Base-by-base conservation (phyloP, 2,797 vertebrate genomes). In the Harpagifer antarcticus region DNA sequence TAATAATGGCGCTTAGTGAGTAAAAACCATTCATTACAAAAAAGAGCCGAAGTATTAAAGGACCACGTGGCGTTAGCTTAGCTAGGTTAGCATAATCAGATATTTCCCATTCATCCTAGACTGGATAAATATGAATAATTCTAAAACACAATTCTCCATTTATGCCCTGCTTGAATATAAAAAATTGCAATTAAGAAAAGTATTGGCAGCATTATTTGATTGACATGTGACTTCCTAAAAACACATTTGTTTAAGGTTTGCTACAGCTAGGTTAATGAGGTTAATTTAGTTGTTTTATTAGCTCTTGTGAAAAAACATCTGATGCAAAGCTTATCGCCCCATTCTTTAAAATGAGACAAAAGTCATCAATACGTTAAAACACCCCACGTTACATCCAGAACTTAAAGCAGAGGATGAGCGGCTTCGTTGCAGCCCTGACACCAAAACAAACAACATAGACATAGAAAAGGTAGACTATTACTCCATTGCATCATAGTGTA, bases 371-470 rank as follows among this genome's bases (percentile, higher is more conserved):
- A 33, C 2, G 2, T n/a, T 4, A 12, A 48, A 68, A 37, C 8
- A 1, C 20, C 55, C 13, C 4, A 52, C 19, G 68, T 62, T 16
- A 31, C 13, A 45, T 55, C 27, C 2, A 60, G 31, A 80, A 42
- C 44, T 53, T 57, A 17, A 43, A 49, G 17, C n/a, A 11, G 16
- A 13, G 7, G 15, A 50, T 20, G 5, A n/a, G 3, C 4, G 11
- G 2, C 44, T 79, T 60, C 50, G 54, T 48, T 53, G 45, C n/a
- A 75, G 74, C 50, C 31, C 33, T 53, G 45, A 77, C 19, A 74
- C 37, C 62, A 13, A 15, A 27, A 66, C 23, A 44, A 50, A 33
- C 12, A 37, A 57, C n/a, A 37, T 7, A 16, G 9, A 60, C 42
- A 27, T 40, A 40, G 2, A 20, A 49, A 42, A 65, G n/a, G 40